Evolutionary conservation across 2,113 vertebrate genomes (phyloP), one percentile per base, ranked within the genome.

Genomic region (Acrocephalus arundinaceus): DNA sequence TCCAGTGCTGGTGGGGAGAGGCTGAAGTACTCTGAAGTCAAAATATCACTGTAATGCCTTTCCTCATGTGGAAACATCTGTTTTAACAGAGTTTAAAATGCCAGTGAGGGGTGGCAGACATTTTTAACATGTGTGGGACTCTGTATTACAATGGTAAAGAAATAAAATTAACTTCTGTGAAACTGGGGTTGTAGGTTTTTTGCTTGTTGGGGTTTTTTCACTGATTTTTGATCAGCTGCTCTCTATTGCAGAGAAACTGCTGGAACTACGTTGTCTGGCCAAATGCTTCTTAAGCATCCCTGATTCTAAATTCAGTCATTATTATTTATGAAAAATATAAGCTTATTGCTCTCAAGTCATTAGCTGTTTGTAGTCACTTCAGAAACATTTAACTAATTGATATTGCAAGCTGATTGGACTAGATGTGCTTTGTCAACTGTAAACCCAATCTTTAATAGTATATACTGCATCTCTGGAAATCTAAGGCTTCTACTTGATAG

Each of bases 81-180:
- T 62, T 93, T 91, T 88, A 92, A 59, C 39, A 74, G 46, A 35
- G 37, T 89, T 85, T 73, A 51, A 94, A 93, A 85, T 88, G 41
- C 49, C 55, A 67, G 10, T 0, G 2, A 87, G 39, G 30, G 15
- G 25, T 77, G 41, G 27, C 52, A 89, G 86, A 20, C 27, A 4
- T 63, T 92, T 95, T 77, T 90, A 62, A 84, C 1, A 2, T 51
- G 46, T 1, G 5, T 55, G 20, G 31, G 41, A 48, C 66, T 61
- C 18, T 52, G 4, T 55, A 11, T 62, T 71, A 35, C 9, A 46
- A 1, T 59, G n/a, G 39, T 80, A 62, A 82, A 87, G 58, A 82
- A 93, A 76, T 77, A 74, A 93, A 91, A 15, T 43, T 48, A 75
- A 27, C 15, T 78, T 84, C 21, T 78, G 25, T 66, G 43, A 67